Conservation (phyloP, 2,888 invertebrate genomes). For the Heliconius ismenius region DNA sequence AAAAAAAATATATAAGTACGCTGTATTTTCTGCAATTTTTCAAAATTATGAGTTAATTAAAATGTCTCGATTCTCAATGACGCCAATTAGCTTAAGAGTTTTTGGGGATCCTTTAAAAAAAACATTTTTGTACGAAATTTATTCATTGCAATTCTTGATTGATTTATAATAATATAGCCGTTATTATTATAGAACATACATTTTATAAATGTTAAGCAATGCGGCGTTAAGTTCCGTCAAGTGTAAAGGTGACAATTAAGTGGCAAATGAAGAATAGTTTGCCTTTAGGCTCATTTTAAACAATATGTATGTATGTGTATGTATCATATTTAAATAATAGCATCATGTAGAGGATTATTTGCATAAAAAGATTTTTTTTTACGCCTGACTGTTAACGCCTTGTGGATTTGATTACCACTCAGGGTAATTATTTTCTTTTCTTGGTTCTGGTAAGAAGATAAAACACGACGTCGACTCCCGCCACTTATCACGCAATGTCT, state of each 20-base stretch:
- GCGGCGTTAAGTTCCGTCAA: not conserved
- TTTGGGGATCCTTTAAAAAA: constrained; percentile 23
- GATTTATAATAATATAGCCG: not conserved
- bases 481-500: not conserved
- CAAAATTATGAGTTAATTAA: constrained; percentile 37
- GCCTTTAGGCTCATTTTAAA: not conserved
- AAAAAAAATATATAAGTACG: not conserved
- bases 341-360: too few relatives aligned
- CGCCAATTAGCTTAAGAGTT: constrained; percentile 33
- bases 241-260: not conserved
- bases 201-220: not conserved
- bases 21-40: constrained; percentile 20
- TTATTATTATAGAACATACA: not conserved
- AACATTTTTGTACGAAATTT: not conserved
- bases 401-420: too few relatives aligned
- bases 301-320: not conserved
- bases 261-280: not conserved
- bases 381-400: too few relatives aligned
- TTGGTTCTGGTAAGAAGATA: not conserved
- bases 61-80: constrained; percentile 39
- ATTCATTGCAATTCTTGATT: not conserved
- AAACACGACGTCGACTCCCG: not conserved
- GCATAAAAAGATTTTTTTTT: too few relatives aligned
- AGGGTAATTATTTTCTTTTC: too few relatives aligned
- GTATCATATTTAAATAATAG: too few relatives aligned